These are phyloP conservation scores for Chymomyza costata DNA, from an alignment of 1,140 invertebrate species.

Conservation along the genomic window DNA sequence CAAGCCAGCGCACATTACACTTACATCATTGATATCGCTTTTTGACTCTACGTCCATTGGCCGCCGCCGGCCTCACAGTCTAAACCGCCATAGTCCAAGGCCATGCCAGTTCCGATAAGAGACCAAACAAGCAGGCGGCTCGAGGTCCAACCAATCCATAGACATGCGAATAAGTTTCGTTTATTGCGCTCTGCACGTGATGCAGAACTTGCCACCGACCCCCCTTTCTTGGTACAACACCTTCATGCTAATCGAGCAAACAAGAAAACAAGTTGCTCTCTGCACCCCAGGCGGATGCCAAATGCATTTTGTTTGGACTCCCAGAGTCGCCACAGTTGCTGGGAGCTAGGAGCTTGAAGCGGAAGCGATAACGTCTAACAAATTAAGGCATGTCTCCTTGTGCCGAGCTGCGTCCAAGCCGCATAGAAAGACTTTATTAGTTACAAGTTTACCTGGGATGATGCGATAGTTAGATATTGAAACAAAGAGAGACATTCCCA, in stretches of 20 bases:
- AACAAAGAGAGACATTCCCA: neutral
- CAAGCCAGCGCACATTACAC: too few species aligned
- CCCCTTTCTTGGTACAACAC: neutral
- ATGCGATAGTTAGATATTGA: neutral
- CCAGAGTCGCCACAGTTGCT: slow-evolving; percentile 27
- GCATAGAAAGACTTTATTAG: slow-evolving; percentile 56
- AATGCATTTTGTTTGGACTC: slow-evolving; percentile 46
- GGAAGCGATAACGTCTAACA: slow-evolving; percentile 67
- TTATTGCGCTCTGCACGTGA: slow-evolving; percentile 59
- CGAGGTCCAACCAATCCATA: slow-evolving; percentile 30
- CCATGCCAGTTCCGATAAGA: slow-evolving; percentile 48
- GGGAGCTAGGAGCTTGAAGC: slow-evolving; percentile 33
- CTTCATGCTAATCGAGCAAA: neutral
- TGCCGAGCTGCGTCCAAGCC: neutral
- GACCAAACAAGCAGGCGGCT: too few species aligned
- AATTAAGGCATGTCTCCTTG: slow-evolving; percentile 59
- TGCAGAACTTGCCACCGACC: slow-evolving; percentile 7
- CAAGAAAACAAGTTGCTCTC: slow-evolving; percentile 37
- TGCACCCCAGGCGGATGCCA: slow-evolving; percentile 26
- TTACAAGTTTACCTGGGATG: neutral
- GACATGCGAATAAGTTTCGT: slow-evolving; percentile 57
- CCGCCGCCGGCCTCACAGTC: neutral
- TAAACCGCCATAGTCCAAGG: slow-evolving; percentile 30
- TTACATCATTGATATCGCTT: too few species aligned
- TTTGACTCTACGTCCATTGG: too few species aligned